Base-by-base conservation (phyloP, 2,888 invertebrate species). In the Cerastis rubricosa region DNA sequence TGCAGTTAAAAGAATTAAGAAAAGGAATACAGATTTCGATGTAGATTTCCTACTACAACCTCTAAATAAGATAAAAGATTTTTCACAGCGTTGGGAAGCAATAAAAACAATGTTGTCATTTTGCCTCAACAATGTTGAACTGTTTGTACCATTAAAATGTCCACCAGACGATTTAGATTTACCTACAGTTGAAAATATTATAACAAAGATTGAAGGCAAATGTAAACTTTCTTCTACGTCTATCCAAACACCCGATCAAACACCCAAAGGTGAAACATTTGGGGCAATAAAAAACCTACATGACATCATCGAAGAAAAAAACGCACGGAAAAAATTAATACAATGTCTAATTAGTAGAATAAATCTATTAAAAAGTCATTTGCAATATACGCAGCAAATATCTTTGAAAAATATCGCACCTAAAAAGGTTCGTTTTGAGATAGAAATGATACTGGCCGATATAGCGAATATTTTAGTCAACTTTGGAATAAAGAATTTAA, bases 391-490 rank as follows among this genome's bases (percentile, higher is more conserved):
- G 11, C 54, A 71, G 14, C 7, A 67, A 1, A 17, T 69, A n/a
- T 14, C 45, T 22, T 2, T 45, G 35, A 43, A 25, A 49, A 22
- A 22, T 49, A 35, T 14, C 29, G 19, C 14, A 35, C 22, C 29
- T 14, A n/a, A 35, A 11, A 51, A 54, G 35, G 74, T 82, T 63
- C 82, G 73, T 61, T 43, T 81, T 35, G 14, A 9, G 12, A 7
- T 78, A n/a, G 83, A 82, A 65, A 82, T 82, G 74, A n/a, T 82
- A 43, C 57, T 82, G 11, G 65, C 35, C 5, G 82, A 82, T 25
- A 82, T 82, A 71, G 74, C 17, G 17, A 82, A 73, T n/a, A 9
- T 74, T 54, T 71, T 82, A 5, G 29, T 0, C 9, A 12, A 17
- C 0, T 81, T 47, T 74, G 22, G 57, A 4, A 19, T 17, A 66